Base-by-base conservation (phyloP, 37 sponge, comb jelly and placozoan genomes). In the Ephydatia muelleri region DNA sequence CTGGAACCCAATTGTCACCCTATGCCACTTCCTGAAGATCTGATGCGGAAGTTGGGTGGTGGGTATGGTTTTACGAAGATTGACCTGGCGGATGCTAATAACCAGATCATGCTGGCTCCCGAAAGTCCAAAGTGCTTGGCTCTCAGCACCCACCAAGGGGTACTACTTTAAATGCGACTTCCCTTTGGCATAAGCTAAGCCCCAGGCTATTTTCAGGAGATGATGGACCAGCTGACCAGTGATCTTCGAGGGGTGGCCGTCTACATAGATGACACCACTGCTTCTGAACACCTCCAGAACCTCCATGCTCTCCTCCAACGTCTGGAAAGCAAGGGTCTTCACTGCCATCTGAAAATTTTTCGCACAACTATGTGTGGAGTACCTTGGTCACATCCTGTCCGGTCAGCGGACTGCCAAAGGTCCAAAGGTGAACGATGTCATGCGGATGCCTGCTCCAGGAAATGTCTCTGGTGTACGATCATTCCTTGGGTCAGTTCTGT, bases 351-450 rank as follows among this genome's bases (percentile, higher is more conserved):
- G 22, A 49, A 27, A 27, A 89, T 79, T 23, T 22, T 88, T 88
- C 39, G 27, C 79, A 40, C 33, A 80, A 29, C 16, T 40, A 8
- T 36, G 78, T 72, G 82, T 89, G 19, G 73, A 71, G 35, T 89
- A 73, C 77, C 36, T 83, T n/a, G 90, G 90, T 3, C 85, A 89
- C 84, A 88, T 29, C 64, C 83, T 14, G 32, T 29, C 28, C 16
- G 36, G 31, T 37, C 36, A 30, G 36, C 13, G 31, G n/a, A n/a
- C n/a, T n/a, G n/a, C n/a, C n/a, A n/a, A n/a, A n/a, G n/a, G n/a
- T n/a, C n/a, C n/a, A n/a, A 37, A 86, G 65, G n/a, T 86, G 23
- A 34, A 86, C 8, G 87, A 80, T 14, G 80, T 81, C 40, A 38
- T 81, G 25, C n/a, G 80, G 8, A 77, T 77, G 19, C 88, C 88